These are phyloP conservation scores for Ennomos erosarius DNA, from an alignment of 2,888 invertebrate genomes.

Conservation along the genomic window DNA sequence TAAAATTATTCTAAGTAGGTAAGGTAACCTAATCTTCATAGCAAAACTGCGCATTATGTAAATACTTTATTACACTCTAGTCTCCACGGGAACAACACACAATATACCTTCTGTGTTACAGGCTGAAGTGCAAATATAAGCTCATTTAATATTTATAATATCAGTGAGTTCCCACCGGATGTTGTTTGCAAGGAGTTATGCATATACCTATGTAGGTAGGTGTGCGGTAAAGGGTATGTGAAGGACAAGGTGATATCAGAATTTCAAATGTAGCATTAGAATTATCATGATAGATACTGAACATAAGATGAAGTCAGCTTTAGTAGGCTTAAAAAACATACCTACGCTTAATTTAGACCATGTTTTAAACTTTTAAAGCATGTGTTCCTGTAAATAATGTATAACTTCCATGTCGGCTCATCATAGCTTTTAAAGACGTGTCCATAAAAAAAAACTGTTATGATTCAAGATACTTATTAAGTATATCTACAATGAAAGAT, in stretches of 20 bases:
- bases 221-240: constrained; percentile 63
- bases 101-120: constrained; percentile 22
- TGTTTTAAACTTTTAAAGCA: too few relatives aligned
- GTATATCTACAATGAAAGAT: too few relatives aligned
- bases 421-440: too few relatives aligned
- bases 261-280: constrained; percentile 47
- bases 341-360: too few relatives aligned
- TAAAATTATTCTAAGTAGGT: not conserved
- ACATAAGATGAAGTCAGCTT: constrained; percentile 19
- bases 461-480: too few relatives aligned
- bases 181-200: constrained; percentile 57
- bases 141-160: constrained; percentile 35
- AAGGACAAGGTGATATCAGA: constrained; percentile 71
- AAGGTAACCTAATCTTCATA: not conserved
- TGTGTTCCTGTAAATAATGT: too few relatives aligned
- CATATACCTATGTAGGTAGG: constrained; percentile 14
- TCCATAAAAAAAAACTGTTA: too few relatives aligned
- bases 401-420: too few relatives aligned
- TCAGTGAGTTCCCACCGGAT: constrained; percentile 60
- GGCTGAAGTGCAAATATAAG: constrained; percentile 32
- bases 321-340: not conserved
- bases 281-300: constrained; percentile 26
- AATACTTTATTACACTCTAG: constrained; percentile 18
- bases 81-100: constrained; percentile 16
- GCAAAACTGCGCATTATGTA: constrained; percentile 14